phyloP scores from a whole-genome alignment of 2,797 vertebrate species.

The Dryobates pubescens region DNA sequence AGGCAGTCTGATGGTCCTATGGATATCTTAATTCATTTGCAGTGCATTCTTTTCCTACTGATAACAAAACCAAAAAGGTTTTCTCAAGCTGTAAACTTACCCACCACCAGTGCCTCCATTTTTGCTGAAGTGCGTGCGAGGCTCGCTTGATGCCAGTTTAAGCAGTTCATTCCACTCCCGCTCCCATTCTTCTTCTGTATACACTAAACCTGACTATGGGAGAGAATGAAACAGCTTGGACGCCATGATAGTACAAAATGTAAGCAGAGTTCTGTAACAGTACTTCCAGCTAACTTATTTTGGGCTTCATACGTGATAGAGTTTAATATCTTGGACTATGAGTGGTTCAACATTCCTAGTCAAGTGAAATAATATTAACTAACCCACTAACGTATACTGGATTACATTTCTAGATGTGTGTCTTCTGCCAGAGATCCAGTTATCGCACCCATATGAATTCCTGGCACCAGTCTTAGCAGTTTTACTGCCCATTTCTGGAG shows the following conservation, averaged over 20 bases:
- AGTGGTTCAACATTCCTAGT: neutral
- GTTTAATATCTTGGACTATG: neutral
- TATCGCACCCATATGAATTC: neutral
- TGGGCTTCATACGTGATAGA: rapidly evolving
- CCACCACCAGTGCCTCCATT: constrained; percentile 91
- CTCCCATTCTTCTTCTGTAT: constrained; percentile 98
- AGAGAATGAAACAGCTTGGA: constrained; percentile 3
- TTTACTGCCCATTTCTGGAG: neutral
- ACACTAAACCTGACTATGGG: constrained; percentile 93
- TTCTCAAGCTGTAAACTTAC: constrained; percentile 74
- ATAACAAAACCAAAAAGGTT: rapidly evolving
- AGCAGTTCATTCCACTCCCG: constrained; percentile 96
- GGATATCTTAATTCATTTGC: neutral
- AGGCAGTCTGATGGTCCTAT: neutral
- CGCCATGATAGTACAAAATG: rapidly evolving
- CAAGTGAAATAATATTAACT: neutral
- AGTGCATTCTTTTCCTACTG: neutral
- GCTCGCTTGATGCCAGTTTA: constrained; percentile 97
- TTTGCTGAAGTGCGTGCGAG: constrained; percentile 94
- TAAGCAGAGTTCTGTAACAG: rapidly evolving
- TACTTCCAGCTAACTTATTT: neutral
- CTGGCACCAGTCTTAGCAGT: neutral
- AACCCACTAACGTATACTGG: neutral
- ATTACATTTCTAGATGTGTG: neutral
- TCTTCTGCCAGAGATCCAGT: neutral